Percentiles rank a stretch among this genome's conserved stretches.
phyloP scores from a whole-genome alignment of 2,888 invertebrate genomes.

The Mechanitis messenoides region DNA sequence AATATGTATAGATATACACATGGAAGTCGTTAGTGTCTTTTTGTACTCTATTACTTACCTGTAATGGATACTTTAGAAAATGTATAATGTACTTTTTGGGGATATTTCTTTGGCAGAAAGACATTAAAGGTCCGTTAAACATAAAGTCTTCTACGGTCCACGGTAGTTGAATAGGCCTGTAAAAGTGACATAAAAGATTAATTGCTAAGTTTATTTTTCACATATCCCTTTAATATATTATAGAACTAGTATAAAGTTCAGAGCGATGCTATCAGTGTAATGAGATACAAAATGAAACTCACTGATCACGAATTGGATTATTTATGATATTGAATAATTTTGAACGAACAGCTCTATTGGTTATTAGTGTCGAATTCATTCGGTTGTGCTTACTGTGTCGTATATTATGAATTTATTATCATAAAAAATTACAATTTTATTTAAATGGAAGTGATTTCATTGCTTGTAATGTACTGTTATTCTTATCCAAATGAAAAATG shows the following conservation, averaged over 20 bases:
- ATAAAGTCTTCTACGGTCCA: neutral
- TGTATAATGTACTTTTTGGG: neutral
- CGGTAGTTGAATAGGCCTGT: too few relatives aligned
- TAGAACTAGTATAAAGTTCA: conserved; percentile 4
- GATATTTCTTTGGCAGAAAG: neutral
- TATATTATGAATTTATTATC: neutral
- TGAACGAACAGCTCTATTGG: conserved; percentile 5
- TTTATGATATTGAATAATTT: conserved; percentile 21
- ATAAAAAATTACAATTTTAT: neutral
- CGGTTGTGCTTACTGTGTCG: neutral
- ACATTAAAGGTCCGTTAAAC: conserved; percentile 4
- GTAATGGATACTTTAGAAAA: neutral
- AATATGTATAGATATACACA: too few relatives aligned
- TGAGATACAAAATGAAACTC: conserved; percentile 56
- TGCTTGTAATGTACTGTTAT: too few relatives aligned
- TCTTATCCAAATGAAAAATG: too few relatives aligned
- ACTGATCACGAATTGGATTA: conserved; percentile 36
- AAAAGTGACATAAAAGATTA: neutral
- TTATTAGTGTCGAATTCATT: neutral
- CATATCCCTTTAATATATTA: neutral
- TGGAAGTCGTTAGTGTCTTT: too few relatives aligned
- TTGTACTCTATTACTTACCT: neutral
- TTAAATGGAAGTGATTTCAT: neutral
- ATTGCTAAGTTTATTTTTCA: neutral
- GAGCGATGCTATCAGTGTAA: conserved; percentile 51